These are phyloP conservation scores for Synergus gifuensis DNA, from an alignment of 2,888 invertebrate species.

Conservation along the genomic window DNA sequence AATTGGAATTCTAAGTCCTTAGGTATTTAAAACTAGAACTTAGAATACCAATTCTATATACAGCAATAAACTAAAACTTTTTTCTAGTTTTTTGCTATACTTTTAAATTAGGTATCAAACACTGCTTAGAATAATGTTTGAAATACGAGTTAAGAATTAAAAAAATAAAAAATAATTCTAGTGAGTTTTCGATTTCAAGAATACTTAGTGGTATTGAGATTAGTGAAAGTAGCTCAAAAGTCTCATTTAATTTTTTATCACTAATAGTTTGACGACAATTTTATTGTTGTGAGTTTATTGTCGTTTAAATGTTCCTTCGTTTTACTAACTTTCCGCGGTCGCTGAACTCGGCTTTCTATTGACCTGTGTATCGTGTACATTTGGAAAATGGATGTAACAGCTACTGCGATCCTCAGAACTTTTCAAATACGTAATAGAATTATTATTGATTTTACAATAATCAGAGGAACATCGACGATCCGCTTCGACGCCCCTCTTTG, in stretches of 20 bases:
- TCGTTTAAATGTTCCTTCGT: constrained; percentile 25
- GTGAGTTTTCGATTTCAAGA: background rate
- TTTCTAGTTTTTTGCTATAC: too few relatives aligned
- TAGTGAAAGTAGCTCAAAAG: constrained; percentile 33
- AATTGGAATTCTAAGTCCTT: background rate
- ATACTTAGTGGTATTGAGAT: background rate
- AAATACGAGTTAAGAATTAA: background rate
- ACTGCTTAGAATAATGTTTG: background rate
- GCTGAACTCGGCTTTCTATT: constrained; percentile 39
- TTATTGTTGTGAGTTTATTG: constrained; percentile 28
- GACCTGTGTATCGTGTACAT: constrained; percentile 24
- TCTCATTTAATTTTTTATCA: constrained; percentile 21
- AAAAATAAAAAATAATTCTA: background rate
- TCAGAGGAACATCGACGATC: constrained; percentile 8
- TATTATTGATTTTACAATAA: constrained; percentile 16
- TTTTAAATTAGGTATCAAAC: too few relatives aligned
- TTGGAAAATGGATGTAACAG: constrained; percentile 29
- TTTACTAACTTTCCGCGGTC: constrained; percentile 22
- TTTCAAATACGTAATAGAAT: constrained; percentile 4
- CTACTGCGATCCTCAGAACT: constrained; percentile 3
- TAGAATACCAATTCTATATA: too few relatives aligned
- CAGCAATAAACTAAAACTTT: too few relatives aligned
- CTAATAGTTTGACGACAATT: constrained; percentile 14
- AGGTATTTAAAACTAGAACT: too few relatives aligned
- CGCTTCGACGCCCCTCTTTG: constrained; percentile 45